A percentile compares a stretch with the other conserved stretches of the same genome.
Conservation (phyloP, 2,113 vertebrate species). For the Orthonyx spaldingii region DNA sequence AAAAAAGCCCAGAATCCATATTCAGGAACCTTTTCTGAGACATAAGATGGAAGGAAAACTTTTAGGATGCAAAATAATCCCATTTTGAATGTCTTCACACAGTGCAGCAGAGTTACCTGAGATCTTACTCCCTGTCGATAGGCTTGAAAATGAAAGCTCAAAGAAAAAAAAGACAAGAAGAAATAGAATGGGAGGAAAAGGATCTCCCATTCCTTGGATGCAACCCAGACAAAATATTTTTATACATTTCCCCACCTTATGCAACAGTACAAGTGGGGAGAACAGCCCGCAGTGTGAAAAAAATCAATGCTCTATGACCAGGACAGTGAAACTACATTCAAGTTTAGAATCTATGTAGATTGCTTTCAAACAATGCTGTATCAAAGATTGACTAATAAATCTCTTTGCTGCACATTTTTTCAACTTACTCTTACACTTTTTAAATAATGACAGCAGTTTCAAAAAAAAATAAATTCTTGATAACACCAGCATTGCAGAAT, state of each 20-base stretch:
- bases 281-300: background rate
- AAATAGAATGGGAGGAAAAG: background rate
- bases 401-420: background rate
- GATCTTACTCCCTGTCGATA: background rate
- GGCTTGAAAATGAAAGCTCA: background rate
- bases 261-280: background rate
- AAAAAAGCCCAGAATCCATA: background rate
- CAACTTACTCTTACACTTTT: background rate
- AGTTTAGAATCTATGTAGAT: background rate
- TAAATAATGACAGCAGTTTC: background rate
- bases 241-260: background rate
- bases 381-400: background rate
- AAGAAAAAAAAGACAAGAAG: background rate
- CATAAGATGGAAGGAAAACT: background rate
- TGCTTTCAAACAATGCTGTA: background rate
- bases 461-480: background rate
- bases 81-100: background rate
- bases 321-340: background rate
- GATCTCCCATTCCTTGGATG: background rate
- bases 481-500: background rate
- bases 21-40: background rate
- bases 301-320: background rate
- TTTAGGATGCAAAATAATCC: background rate
- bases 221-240: background rate
- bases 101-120: background rate